These are phyloP conservation scores for Maccullochella peelii DNA, from an alignment of 2,113 vertebrate species.

Conservation along the genomic window DNA sequence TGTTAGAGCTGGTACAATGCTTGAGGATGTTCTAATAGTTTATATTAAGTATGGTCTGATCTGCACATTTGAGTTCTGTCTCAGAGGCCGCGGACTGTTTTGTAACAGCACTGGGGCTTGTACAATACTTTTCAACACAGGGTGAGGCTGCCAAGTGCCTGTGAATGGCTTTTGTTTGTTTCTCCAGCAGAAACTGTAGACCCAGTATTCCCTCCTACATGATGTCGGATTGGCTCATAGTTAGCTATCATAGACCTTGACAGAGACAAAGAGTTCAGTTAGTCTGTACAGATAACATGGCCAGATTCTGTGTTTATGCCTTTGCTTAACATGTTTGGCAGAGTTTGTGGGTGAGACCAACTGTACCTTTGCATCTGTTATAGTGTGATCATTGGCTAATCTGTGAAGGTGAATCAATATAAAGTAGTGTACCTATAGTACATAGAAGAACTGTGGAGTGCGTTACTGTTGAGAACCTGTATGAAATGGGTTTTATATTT, in stretches of 20 bases:
- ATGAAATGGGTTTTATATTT: conserved; percentile 27
- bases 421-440: conserved; percentile 21
- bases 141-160: conserved; percentile 61
- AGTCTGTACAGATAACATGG: conserved; percentile 47
- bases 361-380: conserved; percentile 9
- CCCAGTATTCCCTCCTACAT: conserved; percentile 55
- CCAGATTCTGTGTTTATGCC: conserved; percentile 24
- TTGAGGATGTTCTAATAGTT: conserved; percentile 22
- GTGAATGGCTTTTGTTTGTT: conserved; percentile 78
- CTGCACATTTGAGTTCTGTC: conserved; percentile 25
- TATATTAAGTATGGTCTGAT: conserved; percentile 7
- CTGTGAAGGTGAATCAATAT: conserved; percentile 25
- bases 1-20: conserved; percentile 5
- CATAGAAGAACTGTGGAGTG: conserved; percentile 7
- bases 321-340: conserved; percentile 20
- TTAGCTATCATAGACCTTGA: conserved; percentile 72
- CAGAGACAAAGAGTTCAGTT: conserved; percentile 54
- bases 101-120: conserved; percentile 23
- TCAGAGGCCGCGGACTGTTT: conserved; percentile 45
- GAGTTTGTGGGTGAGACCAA: conserved; percentile 4
- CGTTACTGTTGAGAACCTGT: conserved; percentile 1
- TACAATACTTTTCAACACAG: conserved; percentile 58
- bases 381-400: conserved; percentile 1
- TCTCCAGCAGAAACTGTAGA: conserved; percentile 66
- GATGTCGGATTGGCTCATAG: conserved; percentile 81